Conservation (phyloP, 2,113 vertebrate genomes). For the Festucalex cinctus region DNA sequence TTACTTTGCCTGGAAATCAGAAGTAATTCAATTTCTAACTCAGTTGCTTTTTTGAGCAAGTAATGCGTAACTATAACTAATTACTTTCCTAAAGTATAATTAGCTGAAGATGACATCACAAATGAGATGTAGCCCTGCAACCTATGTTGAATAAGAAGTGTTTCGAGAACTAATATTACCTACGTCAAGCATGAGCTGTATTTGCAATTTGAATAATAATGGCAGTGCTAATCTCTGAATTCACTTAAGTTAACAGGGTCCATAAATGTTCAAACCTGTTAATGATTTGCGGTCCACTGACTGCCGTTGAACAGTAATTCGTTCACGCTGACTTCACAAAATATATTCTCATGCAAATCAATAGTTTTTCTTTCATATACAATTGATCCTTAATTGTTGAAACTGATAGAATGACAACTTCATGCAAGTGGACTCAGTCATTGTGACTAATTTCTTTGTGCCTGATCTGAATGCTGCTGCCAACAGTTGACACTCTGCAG, state of each 20-base stretch:
- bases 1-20: no score
- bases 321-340: background rate
- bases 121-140: no score
- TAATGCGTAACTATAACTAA: no score
- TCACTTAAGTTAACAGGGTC: background rate
- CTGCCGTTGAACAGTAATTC: background rate
- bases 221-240: background rate
- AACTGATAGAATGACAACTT: conserved; percentile 37
- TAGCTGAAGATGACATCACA: no score
- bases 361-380: no score
- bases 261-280: background rate
- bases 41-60: no score
- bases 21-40: no score
- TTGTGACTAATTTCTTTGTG: conserved; percentile 59
- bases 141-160: no score
- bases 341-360: background rate
- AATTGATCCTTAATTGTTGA: conserved; percentile 26
- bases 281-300: background rate
- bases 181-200: no score
- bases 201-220: no score
- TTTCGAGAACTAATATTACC: no score
- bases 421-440: conserved; percentile 55
- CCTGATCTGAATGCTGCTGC: conserved; percentile 55
- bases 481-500: conserved; percentile 63
- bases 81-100: no score